Base-by-base conservation (phyloP, 2,888 invertebrate species). In the Idaea biselata region DNA sequence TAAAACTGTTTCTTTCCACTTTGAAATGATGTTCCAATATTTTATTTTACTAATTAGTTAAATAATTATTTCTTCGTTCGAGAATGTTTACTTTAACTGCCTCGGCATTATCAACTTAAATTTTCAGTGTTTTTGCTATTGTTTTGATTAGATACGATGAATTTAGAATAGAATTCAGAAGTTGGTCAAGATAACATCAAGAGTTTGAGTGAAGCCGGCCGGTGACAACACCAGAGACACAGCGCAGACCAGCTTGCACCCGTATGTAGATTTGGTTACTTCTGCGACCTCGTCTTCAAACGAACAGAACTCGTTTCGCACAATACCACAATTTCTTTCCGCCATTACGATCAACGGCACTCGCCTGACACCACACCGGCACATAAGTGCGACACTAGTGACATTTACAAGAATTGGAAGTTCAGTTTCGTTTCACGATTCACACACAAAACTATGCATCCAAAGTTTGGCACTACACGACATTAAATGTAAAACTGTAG, bases 381-480 rank as follows among this genome's bases (percentile, higher is more conserved):
- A 82, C 78, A 80, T 79, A 82, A 76, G 82, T 78, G 80, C 79
- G 81, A 84, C 82, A 84, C 82, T 74, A 75, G 76, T 84, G 81
- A 87, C 84, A 87, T 88, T 88, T 88, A 89, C 88, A 88, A 88
- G 81, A 81, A 84, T 82, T 83, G 78, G 79, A 86, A 86, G 83
- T 84, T 85, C 76, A 77, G 76, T 81, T 79, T 78, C 76, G 79
- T 81, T 82, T 79, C 80, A 82, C 79, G 79, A 80, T 84, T 82
- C 81, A 80, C 82, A 82, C 79, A 78, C 76, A 75, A 78, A 65
- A 16, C 61, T 61, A 56, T 77, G 75, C 76, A 85, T 85, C 80
- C 87, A 85, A 77, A 73, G 80, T 87, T 89, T 89, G 88, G 88
- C 90, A 90, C 89, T 84, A 87, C 88, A 89, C 89, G 82, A 88